A percentile compares a stretch with the other conserved stretches of the same genome.
Evolutionary conservation across 1,140 invertebrate species (phyloP).

Genomic region (Meloidogyne exigua): DNA sequence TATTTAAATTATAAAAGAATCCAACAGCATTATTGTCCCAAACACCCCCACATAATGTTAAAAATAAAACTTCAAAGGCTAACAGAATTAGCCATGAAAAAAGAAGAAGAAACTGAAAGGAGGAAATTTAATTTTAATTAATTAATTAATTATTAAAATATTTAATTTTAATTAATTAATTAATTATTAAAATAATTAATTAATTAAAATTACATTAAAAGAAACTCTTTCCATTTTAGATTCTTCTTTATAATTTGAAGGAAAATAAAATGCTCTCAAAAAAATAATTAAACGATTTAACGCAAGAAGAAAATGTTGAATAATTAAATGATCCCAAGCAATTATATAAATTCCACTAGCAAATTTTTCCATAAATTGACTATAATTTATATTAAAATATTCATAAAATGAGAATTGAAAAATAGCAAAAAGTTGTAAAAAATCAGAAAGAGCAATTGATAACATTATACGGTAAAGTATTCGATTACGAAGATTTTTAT

Average conservation of each 20-base stretch:
- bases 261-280: conserved; percentile 18
- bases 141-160: no score
- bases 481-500: conserved; percentile 10
- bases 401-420: conserved; percentile 23
- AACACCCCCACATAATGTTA: conserved; percentile 15
- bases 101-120: conserved; percentile 11
- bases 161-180: neutral
- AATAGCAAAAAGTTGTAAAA: conserved; percentile 27
- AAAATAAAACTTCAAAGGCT: conserved; percentile 3
- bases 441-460: conserved; percentile 24
- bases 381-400: neutral
- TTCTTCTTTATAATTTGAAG: neutral
- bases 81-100: conserved; percentile 15
- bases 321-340: conserved; percentile 28
- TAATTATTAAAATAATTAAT: neutral
- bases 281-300: conserved; percentile 23
- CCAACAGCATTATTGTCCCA: conserved; percentile 16
- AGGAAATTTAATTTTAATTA: no score
- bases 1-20: conserved; percentile 8
- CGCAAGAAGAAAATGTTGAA: conserved; percentile 24
- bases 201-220: conserved; percentile 19
- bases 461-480: conserved; percentile 29
- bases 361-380: conserved; percentile 12
- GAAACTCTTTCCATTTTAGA: neutral
- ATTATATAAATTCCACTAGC: conserved; percentile 27